Percentiles rank a stretch among this genome's conserved stretches.
These are phyloP conservation scores for Zootermopsis nevadensis DNA, from an alignment of 2,888 invertebrate genomes.

Conservation along the genomic window DNA sequence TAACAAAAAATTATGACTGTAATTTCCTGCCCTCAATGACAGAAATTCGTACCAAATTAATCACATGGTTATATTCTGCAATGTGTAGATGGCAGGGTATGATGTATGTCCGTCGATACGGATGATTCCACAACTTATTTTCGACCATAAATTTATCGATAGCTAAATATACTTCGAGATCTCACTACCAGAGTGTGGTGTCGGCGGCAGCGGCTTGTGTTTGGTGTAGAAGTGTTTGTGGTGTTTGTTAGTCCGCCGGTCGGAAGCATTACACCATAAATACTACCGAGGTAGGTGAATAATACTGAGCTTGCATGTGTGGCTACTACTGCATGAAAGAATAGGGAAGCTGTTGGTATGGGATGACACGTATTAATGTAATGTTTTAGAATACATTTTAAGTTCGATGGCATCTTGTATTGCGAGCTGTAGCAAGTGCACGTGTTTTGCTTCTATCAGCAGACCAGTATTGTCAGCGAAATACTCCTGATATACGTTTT, in stretches of 20 bases:
- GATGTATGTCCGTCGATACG: not conserved
- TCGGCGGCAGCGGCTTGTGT: constrained; percentile 25
- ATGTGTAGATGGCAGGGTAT: not conserved
- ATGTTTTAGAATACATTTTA: not conserved
- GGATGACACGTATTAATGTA: not conserved
- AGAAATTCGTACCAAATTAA: not conserved
- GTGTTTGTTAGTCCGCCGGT: constrained; percentile 36
- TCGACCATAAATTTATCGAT: not conserved
- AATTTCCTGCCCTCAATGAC: not conserved
- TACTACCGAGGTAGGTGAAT: constrained; percentile 31
- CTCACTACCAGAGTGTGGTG: not conserved
- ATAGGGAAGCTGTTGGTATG: not conserved
- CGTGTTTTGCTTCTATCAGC: not conserved
- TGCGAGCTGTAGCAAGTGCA: not conserved
- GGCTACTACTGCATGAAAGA: not conserved
- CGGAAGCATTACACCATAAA: constrained; percentile 28
- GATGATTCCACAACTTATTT: not conserved
- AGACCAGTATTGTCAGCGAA: not conserved
- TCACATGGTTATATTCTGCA: not conserved
- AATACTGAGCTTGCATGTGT: not conserved
- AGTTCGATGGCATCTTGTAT: not conserved
- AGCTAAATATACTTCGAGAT: constrained; percentile 14
- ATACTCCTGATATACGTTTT: not conserved
- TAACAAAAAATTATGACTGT: not conserved
- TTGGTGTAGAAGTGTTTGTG: constrained; percentile 22